These are phyloP conservation scores for Pelecanoides urinatrix DNA, from an alignment of 2,113 vertebrate species.

Conservation along the genomic window DNA sequence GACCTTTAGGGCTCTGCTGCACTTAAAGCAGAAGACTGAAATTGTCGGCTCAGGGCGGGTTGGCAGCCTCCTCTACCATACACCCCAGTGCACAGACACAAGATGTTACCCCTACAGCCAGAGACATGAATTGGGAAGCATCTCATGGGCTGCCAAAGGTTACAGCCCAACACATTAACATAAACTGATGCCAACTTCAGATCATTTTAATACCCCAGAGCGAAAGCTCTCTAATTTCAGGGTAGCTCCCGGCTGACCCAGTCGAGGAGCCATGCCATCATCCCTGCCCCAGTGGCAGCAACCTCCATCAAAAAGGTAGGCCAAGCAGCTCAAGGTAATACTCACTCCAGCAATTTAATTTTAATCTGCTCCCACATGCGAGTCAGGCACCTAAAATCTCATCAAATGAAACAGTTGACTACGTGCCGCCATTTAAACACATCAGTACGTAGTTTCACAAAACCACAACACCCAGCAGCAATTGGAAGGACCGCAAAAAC, in stretches of 20 bases:
- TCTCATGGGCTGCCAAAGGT: neutral
- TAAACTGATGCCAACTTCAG: neutral
- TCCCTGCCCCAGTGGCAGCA: neutral
- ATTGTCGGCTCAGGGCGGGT: neutral
- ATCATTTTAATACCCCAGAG: neutral
- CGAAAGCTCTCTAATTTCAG: neutral
- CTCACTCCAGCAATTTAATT: neutral
- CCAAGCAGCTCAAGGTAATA: neutral
- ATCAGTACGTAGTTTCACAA: neutral
- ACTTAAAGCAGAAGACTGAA: neutral
- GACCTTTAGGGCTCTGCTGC: neutral
- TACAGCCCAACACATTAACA: neutral
- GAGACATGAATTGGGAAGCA: neutral
- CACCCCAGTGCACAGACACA: neutral
- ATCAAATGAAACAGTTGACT: neutral
- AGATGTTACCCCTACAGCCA: neutral
- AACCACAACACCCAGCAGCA: neutral
- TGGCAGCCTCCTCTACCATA: neutral
- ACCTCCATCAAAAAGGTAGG: neutral
- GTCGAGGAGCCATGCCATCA: neutral
- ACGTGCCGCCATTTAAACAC: neutral
- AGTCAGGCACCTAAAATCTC: neutral
- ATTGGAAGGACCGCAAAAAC: neutral
- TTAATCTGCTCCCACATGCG: fast-evolving
- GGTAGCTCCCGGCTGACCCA: neutral